Base-by-base conservation (phyloP, 1,140 invertebrate species). In the Octopus sinensis region DNA sequence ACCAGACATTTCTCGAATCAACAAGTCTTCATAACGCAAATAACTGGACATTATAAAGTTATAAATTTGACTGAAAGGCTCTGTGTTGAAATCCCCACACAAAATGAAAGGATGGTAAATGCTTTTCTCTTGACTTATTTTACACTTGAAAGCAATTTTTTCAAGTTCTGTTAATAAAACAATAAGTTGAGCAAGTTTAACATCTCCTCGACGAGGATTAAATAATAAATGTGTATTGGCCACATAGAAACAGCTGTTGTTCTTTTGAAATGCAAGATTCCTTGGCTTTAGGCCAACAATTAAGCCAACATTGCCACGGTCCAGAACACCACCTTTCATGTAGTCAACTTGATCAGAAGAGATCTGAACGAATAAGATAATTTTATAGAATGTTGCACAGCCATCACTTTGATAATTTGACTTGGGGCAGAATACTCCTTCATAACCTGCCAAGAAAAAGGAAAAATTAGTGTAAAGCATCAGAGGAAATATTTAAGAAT, bases 201-300 rank as follows among this genome's bases (percentile, higher is more conserved):
- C 93, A 90, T 99, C 97, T 51, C 95, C 93, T 53, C 97, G 91
- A 86, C 92, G 94, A 0, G 96, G 96, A 92, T 98, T 98, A 88
- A 95, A 99, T 6, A 98, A 91, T n/a, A 99, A 91, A 91, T 99
- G 97, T 0, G 97, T 98, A 5, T 96, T 99, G 6, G 96, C 96
- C 0, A 98, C 93, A 53, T 96, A 92, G 78, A 96, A 89, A 75
- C 82, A 82, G 53, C 82, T 54, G 77, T 82, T 30, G 17, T 82
- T 12, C 73, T 78, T 23, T 79, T 52, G 51, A 79, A 76, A 7
- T 82, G 13, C 10, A 54, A 51, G 17, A 43, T 52, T 78, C 4
- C 54, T 12, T 13, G 88, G 86, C 76, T 81, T 80, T 43, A 98
- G 93, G 87, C 95, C 95, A 4, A 94, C 93, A 62, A 98, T 92